Evolutionary conservation across 2,113 vertebrate genomes (phyloP).

Genomic region (Oenanthe melanoleuca): DNA sequence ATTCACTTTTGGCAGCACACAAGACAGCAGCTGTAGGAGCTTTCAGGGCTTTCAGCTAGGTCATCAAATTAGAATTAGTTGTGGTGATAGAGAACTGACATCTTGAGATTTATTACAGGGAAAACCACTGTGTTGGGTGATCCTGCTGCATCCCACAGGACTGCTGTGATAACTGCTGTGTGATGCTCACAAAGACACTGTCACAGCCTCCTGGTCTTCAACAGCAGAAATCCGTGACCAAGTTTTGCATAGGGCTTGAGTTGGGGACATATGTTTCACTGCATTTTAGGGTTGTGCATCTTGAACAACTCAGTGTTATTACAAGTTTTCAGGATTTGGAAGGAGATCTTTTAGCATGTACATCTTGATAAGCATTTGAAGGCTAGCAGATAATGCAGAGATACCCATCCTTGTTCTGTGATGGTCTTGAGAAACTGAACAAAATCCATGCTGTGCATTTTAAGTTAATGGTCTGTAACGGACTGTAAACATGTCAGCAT

Average conservation of each 20-base stretch:
- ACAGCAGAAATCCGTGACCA: not conserved
- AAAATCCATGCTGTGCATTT: not conserved
- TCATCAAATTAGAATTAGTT: not conserved
- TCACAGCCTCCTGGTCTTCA: not conserved
- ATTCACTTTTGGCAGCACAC: not conserved
- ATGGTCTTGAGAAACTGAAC: not conserved
- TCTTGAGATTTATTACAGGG: not conserved
- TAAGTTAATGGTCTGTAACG: not conserved
- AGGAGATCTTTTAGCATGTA: not conserved
- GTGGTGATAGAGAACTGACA: not conserved
- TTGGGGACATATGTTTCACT: not conserved
- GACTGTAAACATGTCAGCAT: not conserved
- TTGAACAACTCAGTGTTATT: not conserved
- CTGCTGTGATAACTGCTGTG: not conserved
- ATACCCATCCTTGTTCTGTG: not conserved
- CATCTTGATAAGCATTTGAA: not conserved
- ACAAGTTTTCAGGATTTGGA: not conserved
- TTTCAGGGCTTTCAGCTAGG: not conserved
- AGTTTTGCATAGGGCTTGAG: not conserved
- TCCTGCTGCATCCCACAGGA: not conserved
- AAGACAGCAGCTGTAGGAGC: not conserved
- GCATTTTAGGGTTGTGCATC: not conserved
- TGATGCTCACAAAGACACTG: not conserved
- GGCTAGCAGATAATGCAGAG: not conserved
- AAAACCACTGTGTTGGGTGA: not conserved